Percentiles rank a stretch among this genome's conserved stretches.
phyloP scores from a whole-genome alignment of 2,888 invertebrate genomes.

The Entomobrya proxima region DNA sequence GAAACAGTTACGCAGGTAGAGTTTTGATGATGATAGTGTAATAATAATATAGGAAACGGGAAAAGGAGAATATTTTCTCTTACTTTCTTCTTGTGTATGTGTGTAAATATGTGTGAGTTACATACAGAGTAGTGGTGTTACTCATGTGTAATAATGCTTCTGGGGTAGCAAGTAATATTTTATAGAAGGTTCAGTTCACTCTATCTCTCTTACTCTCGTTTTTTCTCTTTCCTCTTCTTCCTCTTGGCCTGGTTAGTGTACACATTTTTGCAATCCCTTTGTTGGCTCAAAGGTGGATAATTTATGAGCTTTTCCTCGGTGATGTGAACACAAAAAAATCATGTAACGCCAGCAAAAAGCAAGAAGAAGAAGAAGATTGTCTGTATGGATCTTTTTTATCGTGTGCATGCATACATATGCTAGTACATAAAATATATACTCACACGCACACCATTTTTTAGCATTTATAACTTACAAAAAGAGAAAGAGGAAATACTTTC shows the following conservation, averaged over 20 bases:
- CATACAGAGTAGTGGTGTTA: background rate
- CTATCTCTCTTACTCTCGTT: too few species aligned
- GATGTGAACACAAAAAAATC: slow-evolving; percentile 46
- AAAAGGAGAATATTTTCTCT: background rate
- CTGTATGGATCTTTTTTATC: background rate
- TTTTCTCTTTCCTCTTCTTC: slow-evolving; percentile 16
- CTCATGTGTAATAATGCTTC: slow-evolving; percentile 35
- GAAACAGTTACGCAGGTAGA: slow-evolving; percentile 12
- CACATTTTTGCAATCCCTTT: slow-evolving; percentile 52
- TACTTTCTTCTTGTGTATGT: background rate
- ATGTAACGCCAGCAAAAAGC: slow-evolving; percentile 37
- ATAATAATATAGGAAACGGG: background rate
- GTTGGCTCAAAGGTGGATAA: slow-evolving; percentile 62
- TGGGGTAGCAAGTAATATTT: slow-evolving; percentile 50
- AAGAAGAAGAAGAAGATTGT: slow-evolving; percentile 2
- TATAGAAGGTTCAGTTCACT: slow-evolving; percentile 20
- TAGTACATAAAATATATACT: too few species aligned
- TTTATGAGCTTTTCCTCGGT: slow-evolving; percentile 60
- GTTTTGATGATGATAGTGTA: background rate
- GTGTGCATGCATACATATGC: too few species aligned
- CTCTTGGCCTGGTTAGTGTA: slow-evolving; percentile 26
- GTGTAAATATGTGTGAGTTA: background rate
- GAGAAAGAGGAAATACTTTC: too few species aligned
- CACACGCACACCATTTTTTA: background rate
- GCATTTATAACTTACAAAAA: background rate